Percentiles rank a stretch among this genome's conserved stretches.
These are phyloP conservation scores for Caenorhabditis sp. DNA, from an alignment of 2,888 invertebrate species.

Conservation along the genomic window DNA sequence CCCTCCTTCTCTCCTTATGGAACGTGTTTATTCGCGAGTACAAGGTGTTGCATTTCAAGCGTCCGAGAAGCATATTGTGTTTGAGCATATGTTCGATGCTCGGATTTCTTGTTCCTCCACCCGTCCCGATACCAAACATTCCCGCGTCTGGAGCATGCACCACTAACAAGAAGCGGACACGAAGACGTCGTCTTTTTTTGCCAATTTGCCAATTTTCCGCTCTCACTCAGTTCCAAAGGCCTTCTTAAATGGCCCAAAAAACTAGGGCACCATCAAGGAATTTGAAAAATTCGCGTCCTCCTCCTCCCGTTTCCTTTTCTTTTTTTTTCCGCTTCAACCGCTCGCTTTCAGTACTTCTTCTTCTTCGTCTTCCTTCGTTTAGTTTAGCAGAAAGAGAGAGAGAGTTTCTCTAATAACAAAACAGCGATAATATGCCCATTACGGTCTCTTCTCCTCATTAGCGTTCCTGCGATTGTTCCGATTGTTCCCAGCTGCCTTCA, in stretches of 20 bases:
- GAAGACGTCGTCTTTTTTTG: conserved; percentile 28
- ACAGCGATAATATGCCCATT: conserved; percentile 10
- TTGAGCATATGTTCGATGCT: conserved; percentile 56
- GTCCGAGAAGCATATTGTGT: conserved; percentile 41
- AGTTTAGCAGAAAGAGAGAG: too few species aligned
- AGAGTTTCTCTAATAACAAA: conserved; percentile 3
- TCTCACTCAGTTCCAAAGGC: conserved; percentile 7
- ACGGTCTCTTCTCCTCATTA: conserved; percentile 29
- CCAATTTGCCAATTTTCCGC: conserved; percentile 24
- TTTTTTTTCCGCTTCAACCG: conserved; percentile 5
- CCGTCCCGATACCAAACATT: conserved; percentile 59
- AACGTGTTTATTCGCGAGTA: conserved; percentile 43
- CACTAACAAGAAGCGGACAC: conserved; percentile 19
- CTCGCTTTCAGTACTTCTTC: neutral
- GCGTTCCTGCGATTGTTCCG: too few species aligned
- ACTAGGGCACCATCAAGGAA: conserved; percentile 12
- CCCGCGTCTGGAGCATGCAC: conserved; percentile 31
- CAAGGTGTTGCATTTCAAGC: conserved; percentile 63
- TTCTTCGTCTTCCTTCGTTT: neutral
- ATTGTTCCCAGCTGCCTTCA: conserved; percentile 36
- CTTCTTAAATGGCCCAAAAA: neutral
- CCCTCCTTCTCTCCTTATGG: too few species aligned
- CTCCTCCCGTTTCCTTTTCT: conserved; percentile 13
- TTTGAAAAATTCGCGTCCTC: neutral
- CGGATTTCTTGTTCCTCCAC: conserved; percentile 48